Evolutionary conservation across 2,797 vertebrate species (phyloP).

Genomic region (Apogon hyalosoma): DNA sequence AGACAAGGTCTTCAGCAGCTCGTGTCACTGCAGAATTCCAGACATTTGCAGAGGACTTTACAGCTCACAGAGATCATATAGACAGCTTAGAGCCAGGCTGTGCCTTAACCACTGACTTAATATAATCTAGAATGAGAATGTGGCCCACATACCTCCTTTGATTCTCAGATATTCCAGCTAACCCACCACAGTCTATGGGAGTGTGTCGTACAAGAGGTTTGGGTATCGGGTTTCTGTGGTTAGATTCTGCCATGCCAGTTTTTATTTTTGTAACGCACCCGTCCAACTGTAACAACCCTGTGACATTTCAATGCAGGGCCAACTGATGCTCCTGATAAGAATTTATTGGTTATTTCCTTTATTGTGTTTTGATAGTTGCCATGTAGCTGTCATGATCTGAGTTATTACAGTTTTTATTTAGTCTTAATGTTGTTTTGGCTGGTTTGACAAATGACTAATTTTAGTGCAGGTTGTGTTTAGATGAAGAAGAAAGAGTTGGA

Average conservation of each 20-base stretch:
- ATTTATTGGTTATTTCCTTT: constrained; percentile 54
- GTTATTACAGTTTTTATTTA: background rate
- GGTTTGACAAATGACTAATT: no score
- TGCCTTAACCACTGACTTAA: constrained; percentile 76
- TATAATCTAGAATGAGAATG: constrained; percentile 75
- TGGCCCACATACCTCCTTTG: constrained; percentile 74
- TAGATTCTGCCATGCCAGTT: constrained; percentile 55
- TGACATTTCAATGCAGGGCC: constrained; percentile 66
- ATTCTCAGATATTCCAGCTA: constrained; percentile 67
- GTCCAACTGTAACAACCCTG: constrained; percentile 43
- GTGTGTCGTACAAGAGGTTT: constrained; percentile 63
- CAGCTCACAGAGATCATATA: constrained; percentile 68
- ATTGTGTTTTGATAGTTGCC: constrained; percentile 46
- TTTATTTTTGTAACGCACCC: constrained; percentile 73
- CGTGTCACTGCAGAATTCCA: constrained; percentile 61
- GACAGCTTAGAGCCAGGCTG: constrained; percentile 70
- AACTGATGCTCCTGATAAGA: constrained; percentile 9
- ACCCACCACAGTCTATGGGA: constrained; percentile 60
- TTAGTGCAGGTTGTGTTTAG: no score
- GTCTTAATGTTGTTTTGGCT: background rate
- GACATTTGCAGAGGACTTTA: constrained; percentile 72
- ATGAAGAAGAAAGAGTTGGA: no score
- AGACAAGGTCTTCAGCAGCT: constrained; percentile 38
- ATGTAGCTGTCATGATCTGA: constrained; percentile 21
- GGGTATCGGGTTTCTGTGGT: constrained; percentile 67